Evolutionary conservation across 2,888 invertebrate species (phyloP).

Genomic region (Mythimna albipuncta): DNA sequence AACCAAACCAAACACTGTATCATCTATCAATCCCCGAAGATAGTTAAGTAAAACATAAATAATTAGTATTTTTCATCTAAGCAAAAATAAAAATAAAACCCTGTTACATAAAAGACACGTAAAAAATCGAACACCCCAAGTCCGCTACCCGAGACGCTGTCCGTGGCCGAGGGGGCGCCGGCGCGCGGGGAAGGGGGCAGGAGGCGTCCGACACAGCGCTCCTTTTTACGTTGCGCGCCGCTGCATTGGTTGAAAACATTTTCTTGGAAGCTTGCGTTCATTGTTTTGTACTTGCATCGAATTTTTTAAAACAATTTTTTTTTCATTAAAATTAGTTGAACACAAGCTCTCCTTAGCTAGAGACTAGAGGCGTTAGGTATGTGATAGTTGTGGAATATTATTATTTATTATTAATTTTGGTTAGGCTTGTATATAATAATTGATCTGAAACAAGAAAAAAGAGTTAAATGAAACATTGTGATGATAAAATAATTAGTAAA

Average conservation of each 20-base stretch:
- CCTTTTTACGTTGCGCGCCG: conserved; percentile 88
- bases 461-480: no score
- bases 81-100: not conserved
- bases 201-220: conserved; percentile 87
- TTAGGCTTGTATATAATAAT: no score
- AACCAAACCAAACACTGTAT: not conserved
- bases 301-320: no score
- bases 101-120: conserved; percentile 35
- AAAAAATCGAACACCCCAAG: conserved; percentile 57
- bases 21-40: no score
- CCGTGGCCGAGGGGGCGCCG: conserved; percentile 74
- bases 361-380: no score
- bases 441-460: no score
- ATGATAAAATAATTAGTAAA: no score
- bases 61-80: not conserved
- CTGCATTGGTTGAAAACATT: conserved; percentile 75
- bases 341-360: no score
- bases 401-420: no score
- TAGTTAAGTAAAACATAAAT: not conserved
- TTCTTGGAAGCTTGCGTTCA: conserved; percentile 60
- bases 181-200: conserved; percentile 62
- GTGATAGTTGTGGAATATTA: no score
- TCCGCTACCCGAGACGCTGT: conserved; percentile 80
- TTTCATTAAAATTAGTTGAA: no score
- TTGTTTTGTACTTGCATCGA: not conserved